phyloP scores from a whole-genome alignment of 2,797 vertebrate genomes.

The Adrianichthys oophorus region DNA sequence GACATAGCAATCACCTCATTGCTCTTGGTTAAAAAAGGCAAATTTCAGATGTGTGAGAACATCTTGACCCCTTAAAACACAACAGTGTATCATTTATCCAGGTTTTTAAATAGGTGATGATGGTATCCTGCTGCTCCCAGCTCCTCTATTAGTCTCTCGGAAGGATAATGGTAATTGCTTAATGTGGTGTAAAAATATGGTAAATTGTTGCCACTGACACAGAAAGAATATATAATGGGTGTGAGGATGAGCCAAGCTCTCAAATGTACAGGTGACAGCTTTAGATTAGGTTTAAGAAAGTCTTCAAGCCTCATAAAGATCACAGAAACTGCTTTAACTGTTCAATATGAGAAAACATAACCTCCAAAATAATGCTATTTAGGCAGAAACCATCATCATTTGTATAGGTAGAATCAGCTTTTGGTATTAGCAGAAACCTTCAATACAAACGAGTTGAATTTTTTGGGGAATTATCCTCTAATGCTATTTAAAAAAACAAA shows the following conservation, averaged over 20 bases:
- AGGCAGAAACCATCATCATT: too few species aligned
- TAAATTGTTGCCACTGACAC: conserved; percentile 37
- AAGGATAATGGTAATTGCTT: conserved; percentile 53
- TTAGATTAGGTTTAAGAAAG: conserved; percentile 1
- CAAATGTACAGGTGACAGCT: conserved; percentile 1
- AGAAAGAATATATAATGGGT: conserved; percentile 21
- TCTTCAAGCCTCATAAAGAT: neutral
- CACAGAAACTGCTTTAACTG: neutral
- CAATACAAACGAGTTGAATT: too few species aligned
- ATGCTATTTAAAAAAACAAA: too few species aligned
- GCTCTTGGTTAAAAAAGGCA: conserved; percentile 28
- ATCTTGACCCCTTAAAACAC: conserved; percentile 45
- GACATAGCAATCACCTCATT: conserved; percentile 22
- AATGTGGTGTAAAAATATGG: conserved; percentile 52
- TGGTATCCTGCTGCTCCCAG: conserved; percentile 47
- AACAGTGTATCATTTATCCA: conserved; percentile 44
- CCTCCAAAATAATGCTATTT: neutral
- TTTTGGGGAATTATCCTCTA: too few species aligned
- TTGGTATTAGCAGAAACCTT: too few species aligned
- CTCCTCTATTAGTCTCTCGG: conserved; percentile 48
- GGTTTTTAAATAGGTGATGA: conserved; percentile 53
- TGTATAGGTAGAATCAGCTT: too few species aligned
- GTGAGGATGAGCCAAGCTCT: conserved; percentile 6
- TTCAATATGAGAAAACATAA: neutral
- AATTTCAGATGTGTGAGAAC: conserved; percentile 27